Percentiles rank a stretch among this genome's conserved stretches.
These are phyloP conservation scores for Eilema griseolum DNA, from an alignment of 2,888 invertebrate species.

Conservation along the genomic window DNA sequence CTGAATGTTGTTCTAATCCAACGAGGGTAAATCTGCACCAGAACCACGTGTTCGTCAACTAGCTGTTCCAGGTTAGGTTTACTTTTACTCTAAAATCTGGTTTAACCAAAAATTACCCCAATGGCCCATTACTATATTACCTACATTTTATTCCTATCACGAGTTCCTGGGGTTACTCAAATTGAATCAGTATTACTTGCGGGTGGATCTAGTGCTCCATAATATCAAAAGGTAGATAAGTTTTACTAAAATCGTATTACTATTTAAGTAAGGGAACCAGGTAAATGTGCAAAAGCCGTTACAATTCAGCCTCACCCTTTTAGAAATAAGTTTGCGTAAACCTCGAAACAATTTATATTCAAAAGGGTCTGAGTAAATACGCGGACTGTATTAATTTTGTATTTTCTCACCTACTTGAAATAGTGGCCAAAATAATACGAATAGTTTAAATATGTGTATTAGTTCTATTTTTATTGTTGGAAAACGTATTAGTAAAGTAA, in stretches of 20 bases:
- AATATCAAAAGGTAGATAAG: background rate
- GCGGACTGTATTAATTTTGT: constrained; percentile 15
- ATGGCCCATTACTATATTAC: too few species aligned
- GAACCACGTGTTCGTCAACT: too few species aligned
- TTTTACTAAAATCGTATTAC: constrained; percentile 15
- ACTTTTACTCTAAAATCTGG: too few species aligned
- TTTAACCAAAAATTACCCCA: too few species aligned
- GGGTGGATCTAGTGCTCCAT: background rate
- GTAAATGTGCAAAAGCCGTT: constrained; percentile 16
- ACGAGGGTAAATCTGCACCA: too few species aligned
- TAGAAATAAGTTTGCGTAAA: constrained; percentile 16
- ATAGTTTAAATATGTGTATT: background rate
- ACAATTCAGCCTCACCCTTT: constrained; percentile 16
- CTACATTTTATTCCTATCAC: background rate
- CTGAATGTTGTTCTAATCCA: too few species aligned
- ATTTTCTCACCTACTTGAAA: constrained; percentile 7
- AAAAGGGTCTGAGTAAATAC: constrained; percentile 18
- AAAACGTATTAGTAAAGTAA: background rate
- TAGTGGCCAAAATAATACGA: background rate
- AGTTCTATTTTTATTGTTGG: background rate
- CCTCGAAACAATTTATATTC: constrained; percentile 24
- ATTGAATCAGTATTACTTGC: background rate
- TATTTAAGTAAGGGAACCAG: constrained; percentile 19
- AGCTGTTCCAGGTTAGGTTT: too few species aligned
- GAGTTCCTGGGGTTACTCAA: background rate